Evolutionary conservation across 2,113 vertebrate species (phyloP), one percentile per base, ranked within the genome.

Genomic region (Platanista minor): DNA sequence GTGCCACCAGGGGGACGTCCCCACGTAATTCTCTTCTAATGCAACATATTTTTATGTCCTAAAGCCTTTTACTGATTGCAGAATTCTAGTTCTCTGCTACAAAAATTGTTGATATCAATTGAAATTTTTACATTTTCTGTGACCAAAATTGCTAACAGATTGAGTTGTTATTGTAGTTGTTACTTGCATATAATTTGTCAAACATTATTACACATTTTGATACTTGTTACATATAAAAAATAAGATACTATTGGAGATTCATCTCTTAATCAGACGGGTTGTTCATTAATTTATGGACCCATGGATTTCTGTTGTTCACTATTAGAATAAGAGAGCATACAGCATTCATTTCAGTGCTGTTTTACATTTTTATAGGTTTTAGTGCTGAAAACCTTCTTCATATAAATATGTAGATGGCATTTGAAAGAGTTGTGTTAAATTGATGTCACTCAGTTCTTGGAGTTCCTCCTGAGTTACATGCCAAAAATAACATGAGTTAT

Each of bases 401-500:
- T 54, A 41, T 31, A 92, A 74, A 75, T 90, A 80, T 52, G 10
- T 90, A 80, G 74, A 66, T 92, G 10, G 43, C 1, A 43, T 33
- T 90, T 90, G 33, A 64, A 88, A 86, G 27, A 85, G 31, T 72
- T 90, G 25, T 80, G 29, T 91, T 81, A 81, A 71, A 27, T 23
- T 91, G 59, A 64, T 94, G n/a, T 62, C 75, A 84, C 84, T 74
- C 49, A 81, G n/a, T 95, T 87, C 81, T 95, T 87, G 90, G 74
- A 92, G 81, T 84, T 91, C 46, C 80, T 96, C 69, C 43, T 43
- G n/a, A 61, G 20, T 96, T 74, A 15, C 29, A 61, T 94, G 94
- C 92, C 80, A 96, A 95, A 90, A 96, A 67, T 84, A 86, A 91
- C 23, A 64, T 66, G 43, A 80, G 36, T 95, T 94, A 75, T 81